phyloP scores from a whole-genome alignment of 2,888 invertebrate genomes.

The Dicyrtoma fusca region DNA sequence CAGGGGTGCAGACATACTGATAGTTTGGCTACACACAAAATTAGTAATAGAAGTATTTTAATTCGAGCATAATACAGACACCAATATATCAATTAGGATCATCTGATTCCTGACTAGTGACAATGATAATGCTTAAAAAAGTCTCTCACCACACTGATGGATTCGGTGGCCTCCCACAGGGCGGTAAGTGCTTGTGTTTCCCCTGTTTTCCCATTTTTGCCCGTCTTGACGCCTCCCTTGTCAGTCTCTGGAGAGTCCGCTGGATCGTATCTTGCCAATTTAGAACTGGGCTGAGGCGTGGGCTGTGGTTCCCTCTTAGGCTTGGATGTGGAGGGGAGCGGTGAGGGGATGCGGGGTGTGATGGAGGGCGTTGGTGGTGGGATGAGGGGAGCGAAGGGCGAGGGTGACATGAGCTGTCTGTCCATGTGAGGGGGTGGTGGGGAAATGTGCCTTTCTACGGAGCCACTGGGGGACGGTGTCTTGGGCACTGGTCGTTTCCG shows the following conservation, averaged over 20 bases:
- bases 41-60: too few relatives aligned
- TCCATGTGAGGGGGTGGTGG: not conserved
- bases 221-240: too few relatives aligned
- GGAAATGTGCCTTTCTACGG: not conserved
- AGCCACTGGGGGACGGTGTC: not conserved
- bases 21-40: not conserved
- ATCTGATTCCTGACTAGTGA: too few relatives aligned
- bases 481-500: not conserved
- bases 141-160: too few relatives aligned
- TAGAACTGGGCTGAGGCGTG: not conserved
- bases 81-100: too few relatives aligned
- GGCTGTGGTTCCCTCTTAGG: not conserved
- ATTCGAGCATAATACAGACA: too few relatives aligned
- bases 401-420: not conserved
- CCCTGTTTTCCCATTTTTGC: too few relatives aligned
- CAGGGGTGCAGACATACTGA: conserved; percentile 7
- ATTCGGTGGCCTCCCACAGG: too few relatives aligned
- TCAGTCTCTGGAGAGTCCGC: not conserved
- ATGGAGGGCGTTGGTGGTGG: not conserved
- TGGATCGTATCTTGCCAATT: not conserved
- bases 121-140: too few relatives aligned
- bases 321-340: not conserved
- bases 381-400: not conserved
- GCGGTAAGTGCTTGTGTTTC: not conserved
- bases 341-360: not conserved